Evolutionary conservation across 2,797 vertebrate species (phyloP), one percentile per base, ranked within the genome.

Genomic region (Myotis planiceps): DNA sequence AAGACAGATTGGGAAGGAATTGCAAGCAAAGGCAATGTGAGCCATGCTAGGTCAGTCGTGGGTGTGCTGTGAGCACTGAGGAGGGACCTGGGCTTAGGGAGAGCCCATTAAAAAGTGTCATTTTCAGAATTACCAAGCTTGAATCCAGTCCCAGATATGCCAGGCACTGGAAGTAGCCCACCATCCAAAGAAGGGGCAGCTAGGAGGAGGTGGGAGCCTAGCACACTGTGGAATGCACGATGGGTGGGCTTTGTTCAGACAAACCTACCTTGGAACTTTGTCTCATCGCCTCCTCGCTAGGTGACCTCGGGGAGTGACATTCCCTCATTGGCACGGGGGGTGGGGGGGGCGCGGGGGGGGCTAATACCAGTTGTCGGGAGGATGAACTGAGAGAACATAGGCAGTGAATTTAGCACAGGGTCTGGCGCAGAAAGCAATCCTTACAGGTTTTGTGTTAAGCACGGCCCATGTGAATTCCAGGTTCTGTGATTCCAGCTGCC

Each of bases 291-390:
- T 79, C 79, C 75, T 87, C 0, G 9, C 16, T 29, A 6, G 5
- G 32, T 21, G 42, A 51, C n/a, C 5, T 9, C 0, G 2, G 58
- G 45, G n/a, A 23, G 27, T 45, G 23, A 27, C 2, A 1, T 18
- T 16, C 75, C 51, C 34, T 60, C 60, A 23, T 1, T n/a, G 76
- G 18, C 37, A 7, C 45, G 21, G 2, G 3, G 3, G 3, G 0
- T 8, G 39, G 2, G 1, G 2, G 3, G 42, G 1, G 37, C 1
- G n/a, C n/a, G 1, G 2, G 42, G 2, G 3, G 2, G 3, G 49
- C 5, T 49, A 23, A 29, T 16, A 19, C 29, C 3, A 55, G 15
- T 1, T 14, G 9, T 32, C 7, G 8, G 83, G 32, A 92, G 49
- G 16, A 27, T 32, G 55, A 63, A 58, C 45, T 9, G 25, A 63